phyloP scores from a whole-genome alignment of 35 echinoderm and acorn worm genomes.

The Heliocidaris erythrogramma region DNA sequence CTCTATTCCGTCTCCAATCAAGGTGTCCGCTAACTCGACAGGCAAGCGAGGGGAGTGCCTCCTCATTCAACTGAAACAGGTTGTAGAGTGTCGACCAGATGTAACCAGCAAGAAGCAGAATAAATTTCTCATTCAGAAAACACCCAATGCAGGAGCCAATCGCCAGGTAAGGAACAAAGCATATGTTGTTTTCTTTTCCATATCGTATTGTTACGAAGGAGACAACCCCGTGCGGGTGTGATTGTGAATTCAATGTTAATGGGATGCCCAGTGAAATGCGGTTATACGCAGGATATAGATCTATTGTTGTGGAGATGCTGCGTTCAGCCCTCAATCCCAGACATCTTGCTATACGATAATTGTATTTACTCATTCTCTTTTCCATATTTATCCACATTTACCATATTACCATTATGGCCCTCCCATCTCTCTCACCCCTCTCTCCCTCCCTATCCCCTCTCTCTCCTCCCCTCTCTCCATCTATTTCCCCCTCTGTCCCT shows the following conservation, averaged over 20 bases:
- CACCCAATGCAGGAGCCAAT: neutral
- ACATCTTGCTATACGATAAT: neutral
- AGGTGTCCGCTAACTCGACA: neutral
- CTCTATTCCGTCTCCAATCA: neutral
- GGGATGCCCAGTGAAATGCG: neutral
- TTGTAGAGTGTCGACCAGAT: neutral
- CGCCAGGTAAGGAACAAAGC: neutral
- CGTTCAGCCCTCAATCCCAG: neutral
- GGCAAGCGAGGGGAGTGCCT: slow-evolving; percentile 38
- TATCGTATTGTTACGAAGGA: neutral
- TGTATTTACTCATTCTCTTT: neutral
- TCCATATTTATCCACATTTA: neutral
- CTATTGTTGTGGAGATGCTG: neutral
- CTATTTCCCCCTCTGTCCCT: no score
- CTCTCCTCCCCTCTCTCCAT: no score
- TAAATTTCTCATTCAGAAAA: neutral
- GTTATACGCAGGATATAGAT: neutral
- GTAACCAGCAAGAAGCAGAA: slow-evolving; percentile 31
- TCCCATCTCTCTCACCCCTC: neutral
- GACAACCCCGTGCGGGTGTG: neutral
- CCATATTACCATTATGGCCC: neutral
- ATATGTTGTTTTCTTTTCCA: neutral
- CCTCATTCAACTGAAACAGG: neutral
- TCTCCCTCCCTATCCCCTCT: neutral
- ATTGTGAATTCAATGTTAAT: neutral